Conservation (phyloP, 2,113 vertebrate genomes). For the Ictalurus furcatus region DNA sequence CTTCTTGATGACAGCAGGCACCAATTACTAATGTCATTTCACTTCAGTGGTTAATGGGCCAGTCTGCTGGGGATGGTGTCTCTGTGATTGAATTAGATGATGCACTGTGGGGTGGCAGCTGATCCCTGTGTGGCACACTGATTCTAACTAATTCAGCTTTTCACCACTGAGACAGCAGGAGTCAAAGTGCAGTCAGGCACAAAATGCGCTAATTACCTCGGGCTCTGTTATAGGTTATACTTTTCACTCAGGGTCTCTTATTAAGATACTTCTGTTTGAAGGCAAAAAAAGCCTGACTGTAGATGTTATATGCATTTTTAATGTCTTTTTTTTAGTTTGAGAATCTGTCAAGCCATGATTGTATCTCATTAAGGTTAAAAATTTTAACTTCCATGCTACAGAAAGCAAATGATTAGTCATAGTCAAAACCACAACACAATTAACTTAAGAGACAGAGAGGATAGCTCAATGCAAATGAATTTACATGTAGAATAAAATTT, state of each 20-base stretch:
- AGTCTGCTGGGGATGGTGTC: constrained; percentile 48
- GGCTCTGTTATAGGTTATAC: constrained; percentile 3
- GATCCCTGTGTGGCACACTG: constrained; percentile 59
- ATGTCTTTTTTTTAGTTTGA: not conserved
- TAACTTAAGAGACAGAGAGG: constrained; percentile 11
- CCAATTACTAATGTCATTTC: constrained; percentile 16
- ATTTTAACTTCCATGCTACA: not conserved
- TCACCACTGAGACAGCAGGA: constrained; percentile 49
- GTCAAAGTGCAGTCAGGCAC: constrained; percentile 50
- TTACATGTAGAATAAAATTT: constrained; percentile 52
- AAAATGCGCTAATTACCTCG: constrained; percentile 40
- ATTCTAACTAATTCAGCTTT: constrained; percentile 61
- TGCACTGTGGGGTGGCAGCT: constrained; percentile 71
- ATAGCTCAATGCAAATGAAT: constrained; percentile 46
- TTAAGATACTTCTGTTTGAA: not conserved
- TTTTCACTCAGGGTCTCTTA: constrained; percentile 23
- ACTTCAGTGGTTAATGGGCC: constrained; percentile 6
- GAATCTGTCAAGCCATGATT: not conserved
- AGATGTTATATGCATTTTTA: not conserved
- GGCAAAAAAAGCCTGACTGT: not conserved
- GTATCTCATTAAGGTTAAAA: not conserved
- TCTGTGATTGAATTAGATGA: constrained; percentile 67
- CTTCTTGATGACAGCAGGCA: not conserved
- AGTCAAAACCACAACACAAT: not conserved
- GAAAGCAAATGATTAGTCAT: not conserved